Evolutionary conservation across 2,888 invertebrate genomes (phyloP).

Genomic region (Phalera bucephala): DNA sequence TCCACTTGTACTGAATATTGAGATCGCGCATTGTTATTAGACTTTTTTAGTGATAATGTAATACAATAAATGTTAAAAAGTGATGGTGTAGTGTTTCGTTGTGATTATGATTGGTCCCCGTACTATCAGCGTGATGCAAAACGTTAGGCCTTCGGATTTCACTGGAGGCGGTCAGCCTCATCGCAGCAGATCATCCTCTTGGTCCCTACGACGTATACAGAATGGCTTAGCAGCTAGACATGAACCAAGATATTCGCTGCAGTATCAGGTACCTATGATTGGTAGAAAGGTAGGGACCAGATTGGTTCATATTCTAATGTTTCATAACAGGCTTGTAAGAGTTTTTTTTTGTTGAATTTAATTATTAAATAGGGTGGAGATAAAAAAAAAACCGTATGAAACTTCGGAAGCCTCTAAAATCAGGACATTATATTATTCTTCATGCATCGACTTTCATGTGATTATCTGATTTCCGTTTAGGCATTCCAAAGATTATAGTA

Average conservation of each 20-base stretch:
- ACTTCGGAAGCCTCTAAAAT: too few species aligned
- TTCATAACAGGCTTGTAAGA: too few species aligned
- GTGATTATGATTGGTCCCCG: slow-evolving; percentile 65
- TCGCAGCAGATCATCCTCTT: slow-evolving; percentile 64
- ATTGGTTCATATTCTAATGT: too few species aligned
- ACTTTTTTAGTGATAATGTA: slow-evolving; percentile 33
- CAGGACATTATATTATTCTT: too few species aligned
- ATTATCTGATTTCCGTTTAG: too few species aligned
- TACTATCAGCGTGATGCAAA: slow-evolving; percentile 56
- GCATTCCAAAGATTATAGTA: too few species aligned
- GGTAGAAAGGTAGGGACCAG: too few species aligned
- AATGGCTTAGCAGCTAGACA: slow-evolving; percentile 44
- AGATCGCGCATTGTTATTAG: slow-evolving; percentile 33
- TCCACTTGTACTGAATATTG: slow-evolving; percentile 43
- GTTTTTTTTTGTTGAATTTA: too few species aligned
- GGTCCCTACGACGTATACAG: slow-evolving; percentile 57
- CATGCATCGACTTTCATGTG: too few species aligned
- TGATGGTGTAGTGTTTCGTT: slow-evolving; percentile 58
- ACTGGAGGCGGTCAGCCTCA: slow-evolving; percentile 40
- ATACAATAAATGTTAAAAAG: slow-evolving; percentile 34
- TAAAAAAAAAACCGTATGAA: too few species aligned
- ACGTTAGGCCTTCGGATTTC: slow-evolving; percentile 53
- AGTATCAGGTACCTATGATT: slow-evolving; percentile 68
- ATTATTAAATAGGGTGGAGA: too few species aligned
- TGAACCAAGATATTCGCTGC: slow-evolving; percentile 69